These are phyloP conservation scores for Rhincodon typus DNA, from an alignment of 2,797 vertebrate species.

Conservation along the genomic window DNA sequence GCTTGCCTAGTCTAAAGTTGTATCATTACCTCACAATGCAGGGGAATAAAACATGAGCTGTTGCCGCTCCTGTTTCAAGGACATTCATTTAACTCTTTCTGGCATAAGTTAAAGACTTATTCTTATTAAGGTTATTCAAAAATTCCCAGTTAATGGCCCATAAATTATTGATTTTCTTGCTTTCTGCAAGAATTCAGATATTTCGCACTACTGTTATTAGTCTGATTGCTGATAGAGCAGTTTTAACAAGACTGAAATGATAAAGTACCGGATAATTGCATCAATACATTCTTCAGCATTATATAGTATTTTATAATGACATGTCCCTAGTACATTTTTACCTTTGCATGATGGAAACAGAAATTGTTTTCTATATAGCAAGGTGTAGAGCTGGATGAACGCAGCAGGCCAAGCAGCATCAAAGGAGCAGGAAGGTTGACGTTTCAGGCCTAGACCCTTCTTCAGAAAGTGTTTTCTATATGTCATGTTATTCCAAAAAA, in stretches of 20 bases:
- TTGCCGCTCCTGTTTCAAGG: background rate
- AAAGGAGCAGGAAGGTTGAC: too few species aligned
- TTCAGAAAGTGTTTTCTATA: background rate
- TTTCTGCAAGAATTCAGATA: background rate
- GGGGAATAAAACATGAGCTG: background rate
- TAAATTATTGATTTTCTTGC: background rate
- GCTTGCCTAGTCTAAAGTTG: background rate
- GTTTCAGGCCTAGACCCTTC: too few species aligned
- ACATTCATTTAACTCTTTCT: background rate
- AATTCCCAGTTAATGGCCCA: background rate
- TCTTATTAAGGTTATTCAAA: slow-evolving; percentile 1
- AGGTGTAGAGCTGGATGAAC: too few species aligned
- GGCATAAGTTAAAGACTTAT: background rate
- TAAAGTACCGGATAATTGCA: background rate
- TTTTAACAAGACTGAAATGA: background rate
- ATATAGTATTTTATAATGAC: background rate
- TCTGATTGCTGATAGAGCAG: background rate
- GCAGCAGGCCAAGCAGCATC: too few species aligned
- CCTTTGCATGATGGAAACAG: background rate
- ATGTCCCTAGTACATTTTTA: background rate
- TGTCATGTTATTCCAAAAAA: background rate
- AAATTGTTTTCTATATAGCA: background rate
- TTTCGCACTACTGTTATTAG: background rate
- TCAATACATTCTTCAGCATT: background rate
- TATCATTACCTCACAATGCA: background rate